A percentile compares a stretch with the other conserved stretches of the same genome.
Evolutionary conservation across 1,140 invertebrate species (phyloP).

Genomic region (Hycleus phaleratus): DNA sequence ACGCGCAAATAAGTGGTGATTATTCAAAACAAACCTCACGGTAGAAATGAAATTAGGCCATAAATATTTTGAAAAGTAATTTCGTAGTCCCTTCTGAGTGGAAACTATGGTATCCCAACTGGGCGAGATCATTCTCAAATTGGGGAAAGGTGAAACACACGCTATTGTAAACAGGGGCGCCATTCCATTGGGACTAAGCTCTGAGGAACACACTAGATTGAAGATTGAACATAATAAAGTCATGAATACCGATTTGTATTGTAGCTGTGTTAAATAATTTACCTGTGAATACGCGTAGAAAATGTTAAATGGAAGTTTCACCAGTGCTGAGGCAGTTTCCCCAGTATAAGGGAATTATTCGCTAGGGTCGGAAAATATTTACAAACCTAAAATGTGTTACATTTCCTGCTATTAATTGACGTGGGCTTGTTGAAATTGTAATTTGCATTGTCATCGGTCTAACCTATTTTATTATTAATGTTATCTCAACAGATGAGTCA

Average conservation of each 20-base stretch:
- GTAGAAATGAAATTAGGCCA: conserved; percentile 16
- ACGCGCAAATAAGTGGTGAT: conserved; percentile 11
- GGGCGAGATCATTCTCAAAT: conserved; percentile 10
- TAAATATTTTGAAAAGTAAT: conserved; percentile 21
- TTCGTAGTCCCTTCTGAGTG: conserved; percentile 10
- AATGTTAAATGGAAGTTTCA: conserved; percentile 4
- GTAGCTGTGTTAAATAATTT: conserved; percentile 21
- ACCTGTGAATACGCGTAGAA: conserved; percentile 10
- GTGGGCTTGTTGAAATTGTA: conserved; percentile 8
- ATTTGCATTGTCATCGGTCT: conserved; percentile 8
- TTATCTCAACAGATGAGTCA: no score
- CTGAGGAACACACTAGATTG: conserved; percentile 16
- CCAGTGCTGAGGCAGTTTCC: not conserved
- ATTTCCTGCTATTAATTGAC: conserved; percentile 13
- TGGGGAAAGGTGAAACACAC: conserved; percentile 8
- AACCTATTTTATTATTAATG: no score
- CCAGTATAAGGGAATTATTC: conserved; percentile 8
- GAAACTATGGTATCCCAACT: conserved; percentile 6
- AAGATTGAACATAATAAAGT: conserved; percentile 25
- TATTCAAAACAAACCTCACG: conserved; percentile 12
- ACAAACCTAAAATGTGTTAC: conserved; percentile 11
- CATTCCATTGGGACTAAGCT: conserved; percentile 4
- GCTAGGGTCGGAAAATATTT: conserved; percentile 11
- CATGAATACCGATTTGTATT: conserved; percentile 23
- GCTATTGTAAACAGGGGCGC: conserved; percentile 9